phyloP scores from a whole-genome alignment of 2,113 vertebrate species.

The Apus apus region DNA sequence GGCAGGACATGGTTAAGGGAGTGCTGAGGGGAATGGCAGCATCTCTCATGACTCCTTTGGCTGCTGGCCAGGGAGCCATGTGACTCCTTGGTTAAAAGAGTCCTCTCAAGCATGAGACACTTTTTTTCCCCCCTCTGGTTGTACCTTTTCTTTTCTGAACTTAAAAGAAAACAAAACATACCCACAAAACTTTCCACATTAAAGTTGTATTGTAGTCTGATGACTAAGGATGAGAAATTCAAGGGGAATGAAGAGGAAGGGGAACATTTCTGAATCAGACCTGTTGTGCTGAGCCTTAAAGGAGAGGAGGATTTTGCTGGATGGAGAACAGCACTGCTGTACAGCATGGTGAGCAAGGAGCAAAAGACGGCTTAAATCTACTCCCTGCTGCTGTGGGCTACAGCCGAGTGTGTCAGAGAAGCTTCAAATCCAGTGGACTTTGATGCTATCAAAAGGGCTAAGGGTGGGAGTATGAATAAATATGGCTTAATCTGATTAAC shows the following conservation, averaged over 20 bases:
- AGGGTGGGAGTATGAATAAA: neutral
- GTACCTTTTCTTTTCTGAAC: constrained; percentile 61
- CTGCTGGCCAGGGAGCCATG: constrained; percentile 36
- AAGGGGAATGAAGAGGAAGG: constrained; percentile 24
- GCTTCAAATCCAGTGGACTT: neutral
- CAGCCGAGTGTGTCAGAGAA: neutral
- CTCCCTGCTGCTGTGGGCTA: neutral
- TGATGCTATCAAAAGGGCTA: neutral
- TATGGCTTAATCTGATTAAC: neutral
- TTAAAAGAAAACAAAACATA: constrained; percentile 48
- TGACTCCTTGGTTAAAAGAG: constrained; percentile 66
- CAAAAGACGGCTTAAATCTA: constrained; percentile 6
- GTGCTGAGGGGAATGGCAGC: neutral
- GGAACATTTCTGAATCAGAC: constrained; percentile 45
- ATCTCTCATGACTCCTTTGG: constrained; percentile 66
- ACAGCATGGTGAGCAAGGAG: constrained; percentile 3
- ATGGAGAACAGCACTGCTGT: neutral
- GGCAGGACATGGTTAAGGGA: constrained; percentile 60
- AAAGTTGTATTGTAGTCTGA: neutral
- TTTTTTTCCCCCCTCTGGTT: neutral
- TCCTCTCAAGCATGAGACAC: constrained; percentile 66
- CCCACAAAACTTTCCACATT: constrained; percentile 56
- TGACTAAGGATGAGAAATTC: constrained; percentile 49
- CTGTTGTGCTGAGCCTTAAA: constrained; percentile 35
- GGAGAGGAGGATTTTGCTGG: constrained; percentile 22